A percentile compares a stretch with the other conserved stretches of the same genome.
phyloP scores from a whole-genome alignment of 2,113 vertebrate species.

The Tychaedon coryphoeus region DNA sequence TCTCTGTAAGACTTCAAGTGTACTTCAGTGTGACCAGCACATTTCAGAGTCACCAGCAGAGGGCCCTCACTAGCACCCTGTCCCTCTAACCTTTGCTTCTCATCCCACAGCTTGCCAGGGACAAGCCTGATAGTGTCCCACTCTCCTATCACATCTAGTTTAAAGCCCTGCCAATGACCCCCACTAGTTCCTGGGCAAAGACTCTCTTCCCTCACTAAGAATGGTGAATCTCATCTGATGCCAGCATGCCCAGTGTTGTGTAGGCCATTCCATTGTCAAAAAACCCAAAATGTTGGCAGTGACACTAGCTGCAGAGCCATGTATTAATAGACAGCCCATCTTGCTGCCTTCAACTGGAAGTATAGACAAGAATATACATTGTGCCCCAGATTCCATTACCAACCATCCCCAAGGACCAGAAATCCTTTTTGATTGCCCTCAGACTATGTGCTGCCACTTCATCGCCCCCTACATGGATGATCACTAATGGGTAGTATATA shows the following conservation, averaged over 20 bases:
- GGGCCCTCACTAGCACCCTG: too few species aligned
- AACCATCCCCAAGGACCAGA: neutral
- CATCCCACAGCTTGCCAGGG: neutral
- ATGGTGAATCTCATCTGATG: neutral
- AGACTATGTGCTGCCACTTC: neutral
- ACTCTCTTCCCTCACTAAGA: neutral
- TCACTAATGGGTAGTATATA: neutral
- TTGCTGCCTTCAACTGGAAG: neutral
- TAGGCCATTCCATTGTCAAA: too few species aligned
- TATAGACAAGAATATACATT: neutral
- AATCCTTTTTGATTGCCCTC: neutral
- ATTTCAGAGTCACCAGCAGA: too few species aligned
- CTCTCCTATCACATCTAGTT: neutral
- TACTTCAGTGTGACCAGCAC: too few species aligned
- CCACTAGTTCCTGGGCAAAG: neutral
- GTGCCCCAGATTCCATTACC: neutral
- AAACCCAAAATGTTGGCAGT: neutral
- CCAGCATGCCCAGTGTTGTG: neutral
- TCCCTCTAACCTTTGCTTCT: too few species aligned
- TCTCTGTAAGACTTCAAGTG: too few species aligned
- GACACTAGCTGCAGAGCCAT: neutral
- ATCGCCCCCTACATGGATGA: neutral
- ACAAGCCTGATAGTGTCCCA: neutral
- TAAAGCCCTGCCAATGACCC: neutral
- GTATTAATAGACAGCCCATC: neutral